Percentiles rank a stretch among this genome's conserved stretches.
These are phyloP conservation scores for Chloebia gouldiae DNA, from an alignment of 2,113 vertebrate genomes.

Conservation along the genomic window DNA sequence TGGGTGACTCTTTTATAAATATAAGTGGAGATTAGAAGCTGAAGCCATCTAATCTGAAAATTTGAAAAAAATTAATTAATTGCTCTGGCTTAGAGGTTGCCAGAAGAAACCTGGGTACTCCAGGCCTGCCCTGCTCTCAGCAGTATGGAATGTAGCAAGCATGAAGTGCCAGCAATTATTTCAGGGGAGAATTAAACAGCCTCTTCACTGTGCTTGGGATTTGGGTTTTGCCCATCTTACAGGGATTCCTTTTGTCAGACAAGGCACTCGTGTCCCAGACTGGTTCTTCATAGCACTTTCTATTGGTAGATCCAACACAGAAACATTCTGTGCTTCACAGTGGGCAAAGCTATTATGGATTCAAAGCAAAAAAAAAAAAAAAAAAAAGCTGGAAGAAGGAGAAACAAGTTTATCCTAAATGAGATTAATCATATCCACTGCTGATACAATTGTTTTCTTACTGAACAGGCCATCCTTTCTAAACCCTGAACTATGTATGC, in stretches of 20 bases:
- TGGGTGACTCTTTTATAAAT: neutral
- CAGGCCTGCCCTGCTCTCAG: neutral
- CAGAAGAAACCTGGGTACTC: neutral
- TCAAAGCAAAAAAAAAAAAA: neutral
- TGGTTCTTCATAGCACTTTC: rapidly evolving
- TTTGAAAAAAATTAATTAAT: neutral
- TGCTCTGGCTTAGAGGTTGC: neutral
- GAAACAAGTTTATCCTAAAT: neutral
- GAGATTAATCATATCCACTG: neutral
- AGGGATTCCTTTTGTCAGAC: neutral
- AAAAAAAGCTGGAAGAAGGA: neutral
- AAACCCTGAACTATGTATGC: neutral
- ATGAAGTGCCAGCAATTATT: neutral
- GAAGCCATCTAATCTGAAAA: neutral
- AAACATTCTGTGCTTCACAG: neutral
- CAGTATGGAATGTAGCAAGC: neutral
- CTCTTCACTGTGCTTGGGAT: neutral
- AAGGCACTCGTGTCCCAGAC: neutral
- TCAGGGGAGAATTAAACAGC: neutral
- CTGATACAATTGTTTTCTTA: neutral
- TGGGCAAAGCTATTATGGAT: neutral
- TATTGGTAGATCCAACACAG: neutral
- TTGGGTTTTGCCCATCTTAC: neutral
- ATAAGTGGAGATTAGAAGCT: neutral
- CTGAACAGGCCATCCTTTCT: neutral